Conservation (phyloP, 1,140 invertebrate species). For the Trypoxylus dichotomus region DNA sequence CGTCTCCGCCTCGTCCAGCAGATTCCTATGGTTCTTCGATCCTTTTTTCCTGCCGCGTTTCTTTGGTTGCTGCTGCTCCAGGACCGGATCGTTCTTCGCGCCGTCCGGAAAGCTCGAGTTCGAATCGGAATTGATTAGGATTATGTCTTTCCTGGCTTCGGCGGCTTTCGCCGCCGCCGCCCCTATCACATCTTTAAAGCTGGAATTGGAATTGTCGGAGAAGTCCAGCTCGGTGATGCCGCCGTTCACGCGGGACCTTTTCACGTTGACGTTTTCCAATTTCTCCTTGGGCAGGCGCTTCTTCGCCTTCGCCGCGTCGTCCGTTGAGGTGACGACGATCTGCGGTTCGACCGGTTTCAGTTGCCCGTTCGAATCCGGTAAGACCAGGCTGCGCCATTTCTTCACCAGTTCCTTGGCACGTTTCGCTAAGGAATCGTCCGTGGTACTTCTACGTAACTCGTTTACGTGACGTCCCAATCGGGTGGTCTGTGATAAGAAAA, state of each 20-base stretch:
- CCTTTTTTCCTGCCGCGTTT: constrained; percentile 72
- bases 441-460: constrained; percentile 83
- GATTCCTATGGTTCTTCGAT: constrained; percentile 63
- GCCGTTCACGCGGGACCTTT: constrained; percentile 43
- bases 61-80: constrained; percentile 54
- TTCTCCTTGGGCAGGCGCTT: constrained; percentile 30
- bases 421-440: constrained; percentile 78
- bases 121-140: constrained; percentile 52
- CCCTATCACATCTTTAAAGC: constrained; percentile 49
- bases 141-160: constrained; percentile 40
- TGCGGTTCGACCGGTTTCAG: constrained; percentile 36
- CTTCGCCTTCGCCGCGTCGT: constrained; percentile 6
- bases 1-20: constrained; percentile 58
- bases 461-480: constrained; percentile 93
- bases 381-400: constrained; percentile 83
- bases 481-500: constrained; percentile 61
- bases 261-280: constrained; percentile 27
- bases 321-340: constrained; percentile 31
- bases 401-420: constrained; percentile 89
- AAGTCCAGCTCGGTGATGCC: constrained; percentile 46
- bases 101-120: constrained; percentile 51
- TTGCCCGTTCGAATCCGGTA: constrained; percentile 58
- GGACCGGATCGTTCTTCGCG: constrained; percentile 37
- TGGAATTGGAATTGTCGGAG: constrained; percentile 52
- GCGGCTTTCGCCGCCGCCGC: neutral